A percentile compares a stretch with the other conserved stretches of the same genome.
These are phyloP conservation scores for Sepiola atlantica DNA, from an alignment of 2,888 invertebrate genomes.

Conservation along the genomic window DNA sequence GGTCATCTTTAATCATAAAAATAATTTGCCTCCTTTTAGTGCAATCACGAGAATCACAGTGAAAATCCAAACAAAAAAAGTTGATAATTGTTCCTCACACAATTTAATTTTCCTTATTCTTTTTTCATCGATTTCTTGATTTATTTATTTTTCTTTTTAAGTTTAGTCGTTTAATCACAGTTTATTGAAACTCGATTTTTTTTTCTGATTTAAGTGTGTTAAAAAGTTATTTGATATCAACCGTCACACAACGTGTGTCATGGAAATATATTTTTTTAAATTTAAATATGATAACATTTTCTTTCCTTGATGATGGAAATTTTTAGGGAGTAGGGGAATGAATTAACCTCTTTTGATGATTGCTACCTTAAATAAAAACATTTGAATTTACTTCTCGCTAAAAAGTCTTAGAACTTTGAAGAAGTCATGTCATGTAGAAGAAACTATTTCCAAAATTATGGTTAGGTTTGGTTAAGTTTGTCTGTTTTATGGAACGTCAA, in stretches of 20 bases:
- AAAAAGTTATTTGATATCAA: slow-evolving; percentile 12
- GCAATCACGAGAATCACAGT: background rate
- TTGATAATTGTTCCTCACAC: background rate
- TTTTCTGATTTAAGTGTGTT: background rate
- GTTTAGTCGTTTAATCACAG: background rate
- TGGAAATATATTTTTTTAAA: background rate
- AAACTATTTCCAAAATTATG: no score
- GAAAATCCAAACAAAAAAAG: background rate
- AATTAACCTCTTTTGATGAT: background rate
- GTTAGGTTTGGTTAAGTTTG: no score
- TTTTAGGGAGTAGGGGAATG: background rate
- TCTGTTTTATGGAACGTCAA: no score
- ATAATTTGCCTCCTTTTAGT: background rate
- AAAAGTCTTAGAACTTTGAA: background rate
- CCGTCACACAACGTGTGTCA: background rate
- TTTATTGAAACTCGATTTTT: background rate
- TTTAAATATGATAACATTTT: background rate
- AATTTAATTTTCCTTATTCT: background rate
- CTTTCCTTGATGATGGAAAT: background rate
- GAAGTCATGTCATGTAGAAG: background rate
- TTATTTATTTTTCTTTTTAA: background rate
- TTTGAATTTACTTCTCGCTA: background rate
- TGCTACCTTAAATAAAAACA: background rate
- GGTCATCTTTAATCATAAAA: slow-evolving; percentile 32
- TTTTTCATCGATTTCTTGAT: background rate